These are phyloP conservation scores for Eilema caniola DNA, from an alignment of 2,888 invertebrate species.

Conservation along the genomic window DNA sequence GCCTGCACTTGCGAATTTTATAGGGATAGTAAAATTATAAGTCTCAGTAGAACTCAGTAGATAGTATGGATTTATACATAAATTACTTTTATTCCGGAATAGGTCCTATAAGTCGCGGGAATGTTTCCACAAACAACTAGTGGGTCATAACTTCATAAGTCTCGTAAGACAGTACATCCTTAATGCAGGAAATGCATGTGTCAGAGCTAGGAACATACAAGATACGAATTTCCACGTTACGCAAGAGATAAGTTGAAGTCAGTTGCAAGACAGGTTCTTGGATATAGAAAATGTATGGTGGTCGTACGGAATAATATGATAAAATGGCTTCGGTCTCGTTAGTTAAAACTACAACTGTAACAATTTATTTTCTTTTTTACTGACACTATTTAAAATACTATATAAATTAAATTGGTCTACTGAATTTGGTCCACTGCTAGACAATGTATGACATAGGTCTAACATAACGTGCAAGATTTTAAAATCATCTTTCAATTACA, in stretches of 20 bases:
- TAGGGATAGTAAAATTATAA: not conserved
- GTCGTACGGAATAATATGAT: not conserved
- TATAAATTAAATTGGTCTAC: too few species aligned
- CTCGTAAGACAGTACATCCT: slow-evolving; percentile 27
- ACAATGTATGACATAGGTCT: too few species aligned
- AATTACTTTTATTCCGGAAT: too few species aligned
- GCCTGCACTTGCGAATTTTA: not conserved
- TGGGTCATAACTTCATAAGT: not conserved
- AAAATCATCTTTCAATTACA: too few species aligned
- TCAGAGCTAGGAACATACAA: not conserved
- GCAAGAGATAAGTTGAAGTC: not conserved
- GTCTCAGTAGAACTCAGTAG: not conserved
- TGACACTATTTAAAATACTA: too few species aligned
- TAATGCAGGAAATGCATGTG: slow-evolving; percentile 42
- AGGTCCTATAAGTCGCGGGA: too few species aligned
- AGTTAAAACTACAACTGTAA: too few species aligned
- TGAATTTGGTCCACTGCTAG: too few species aligned
- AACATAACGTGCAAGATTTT: too few species aligned
- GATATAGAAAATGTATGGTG: not conserved
- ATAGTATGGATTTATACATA: too few species aligned
- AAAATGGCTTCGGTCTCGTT: too few species aligned
- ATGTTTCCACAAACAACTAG: not conserved
- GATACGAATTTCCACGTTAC: slow-evolving; percentile 10
- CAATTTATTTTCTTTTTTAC: too few species aligned
- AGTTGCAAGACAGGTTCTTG: not conserved